A percentile compares a stretch with the other conserved stretches of the same genome.
phyloP scores from a whole-genome alignment of 2,888 invertebrate genomes.

The Hirtodrosophila alboralis region DNA sequence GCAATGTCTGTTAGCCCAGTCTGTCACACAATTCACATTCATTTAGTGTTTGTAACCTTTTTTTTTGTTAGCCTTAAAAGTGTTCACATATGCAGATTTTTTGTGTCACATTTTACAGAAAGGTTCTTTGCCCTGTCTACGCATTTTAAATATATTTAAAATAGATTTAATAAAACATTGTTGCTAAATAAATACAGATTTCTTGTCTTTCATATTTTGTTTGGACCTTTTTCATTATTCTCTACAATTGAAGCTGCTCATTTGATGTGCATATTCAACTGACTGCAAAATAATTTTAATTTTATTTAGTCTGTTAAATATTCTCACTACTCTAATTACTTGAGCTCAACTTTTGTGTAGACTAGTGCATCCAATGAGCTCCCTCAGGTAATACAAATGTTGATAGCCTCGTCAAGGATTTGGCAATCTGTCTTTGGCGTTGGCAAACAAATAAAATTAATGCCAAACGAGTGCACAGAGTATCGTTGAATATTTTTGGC shows the following conservation, averaged over 20 bases:
- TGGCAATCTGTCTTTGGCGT: conserved; percentile 31
- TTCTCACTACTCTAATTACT: neutral
- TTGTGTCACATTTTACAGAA: conserved; percentile 2
- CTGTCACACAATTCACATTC: conserved; percentile 56
- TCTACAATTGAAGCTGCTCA: no score
- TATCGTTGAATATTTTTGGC: conserved; percentile 29
- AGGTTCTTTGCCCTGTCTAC: no score
- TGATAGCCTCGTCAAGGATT: conserved; percentile 9
- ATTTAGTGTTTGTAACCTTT: conserved; percentile 27
- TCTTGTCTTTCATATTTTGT: no score
- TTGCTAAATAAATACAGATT: no score
- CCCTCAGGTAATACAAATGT: conserved; percentile 37
- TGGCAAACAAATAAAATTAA: conserved; percentile 60
- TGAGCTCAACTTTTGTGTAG: neutral
- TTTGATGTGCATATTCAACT: no score
- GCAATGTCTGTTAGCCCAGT: conserved; percentile 42
- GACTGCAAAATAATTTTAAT: no score
- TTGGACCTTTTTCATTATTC: no score
- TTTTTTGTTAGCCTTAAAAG: conserved; percentile 43
- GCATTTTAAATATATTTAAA: no score
- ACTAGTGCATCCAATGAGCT: neutral
- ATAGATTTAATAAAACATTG: no score
- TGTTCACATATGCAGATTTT: conserved; percentile 14
- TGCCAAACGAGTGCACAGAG: conserved; percentile 52
- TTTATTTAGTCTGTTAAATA: no score